Evolutionary conservation across 2,888 invertebrate genomes (phyloP).

Genomic region (Rhagium mordax): DNA sequence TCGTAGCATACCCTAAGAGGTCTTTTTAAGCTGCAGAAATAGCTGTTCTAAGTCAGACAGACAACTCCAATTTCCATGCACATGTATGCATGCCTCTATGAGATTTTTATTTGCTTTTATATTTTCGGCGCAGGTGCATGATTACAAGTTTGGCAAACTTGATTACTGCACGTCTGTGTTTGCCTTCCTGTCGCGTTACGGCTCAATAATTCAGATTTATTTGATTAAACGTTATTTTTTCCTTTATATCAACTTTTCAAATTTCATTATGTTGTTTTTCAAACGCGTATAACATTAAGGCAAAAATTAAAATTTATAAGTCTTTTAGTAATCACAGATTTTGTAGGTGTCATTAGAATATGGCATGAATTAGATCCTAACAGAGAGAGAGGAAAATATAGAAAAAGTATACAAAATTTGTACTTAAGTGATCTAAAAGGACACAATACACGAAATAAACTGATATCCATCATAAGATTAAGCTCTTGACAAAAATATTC

Average conservation of each 20-base stretch:
- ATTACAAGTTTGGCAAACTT: slow-evolving; percentile 34
- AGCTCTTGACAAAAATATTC: no score
- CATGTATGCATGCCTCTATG: slow-evolving; percentile 28
- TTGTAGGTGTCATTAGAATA: no score
- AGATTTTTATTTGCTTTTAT: slow-evolving; percentile 38
- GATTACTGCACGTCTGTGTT: slow-evolving; percentile 34
- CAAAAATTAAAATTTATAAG: no score
- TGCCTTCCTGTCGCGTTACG: slow-evolving; percentile 24
- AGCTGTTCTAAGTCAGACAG: slow-evolving; percentile 44
- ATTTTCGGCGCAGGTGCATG: slow-evolving; percentile 36
- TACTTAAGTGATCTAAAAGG: no score
- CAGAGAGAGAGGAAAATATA: no score
- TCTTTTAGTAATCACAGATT: no score
- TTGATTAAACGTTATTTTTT: not conserved
- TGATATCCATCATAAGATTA: no score
- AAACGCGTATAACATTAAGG: no score
- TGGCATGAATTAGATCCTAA: no score
- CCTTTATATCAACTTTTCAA: not conserved
- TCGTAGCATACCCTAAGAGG: slow-evolving; percentile 49
- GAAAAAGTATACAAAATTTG: no score
- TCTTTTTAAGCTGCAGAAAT: slow-evolving; percentile 51
- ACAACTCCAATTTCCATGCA: slow-evolving; percentile 46
- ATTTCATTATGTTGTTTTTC: no score
- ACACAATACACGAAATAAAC: no score
- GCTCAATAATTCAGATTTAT: slow-evolving; percentile 17